Evolutionary conservation across 2,888 invertebrate genomes (phyloP).

Genomic region (Microchrysa polita): DNA sequence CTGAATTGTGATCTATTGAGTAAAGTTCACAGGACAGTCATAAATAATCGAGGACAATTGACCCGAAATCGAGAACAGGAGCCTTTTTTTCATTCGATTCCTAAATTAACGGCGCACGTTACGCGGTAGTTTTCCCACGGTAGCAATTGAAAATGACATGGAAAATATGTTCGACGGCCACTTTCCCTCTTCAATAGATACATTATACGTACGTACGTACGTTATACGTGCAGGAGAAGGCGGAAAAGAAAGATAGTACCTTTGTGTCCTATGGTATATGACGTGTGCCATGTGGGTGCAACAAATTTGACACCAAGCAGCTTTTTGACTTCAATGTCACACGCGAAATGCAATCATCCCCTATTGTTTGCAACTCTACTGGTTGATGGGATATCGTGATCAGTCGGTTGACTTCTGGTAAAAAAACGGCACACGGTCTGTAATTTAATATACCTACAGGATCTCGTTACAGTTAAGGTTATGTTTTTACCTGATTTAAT

Average conservation of each 20-base stretch:
- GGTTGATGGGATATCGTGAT: conserved; percentile 12
- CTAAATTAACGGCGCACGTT: conserved; percentile 49
- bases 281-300: conserved; percentile 46
- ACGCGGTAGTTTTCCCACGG: conserved; percentile 47
- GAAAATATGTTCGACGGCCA: conserved; percentile 46
- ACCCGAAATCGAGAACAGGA: not conserved
- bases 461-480: not conserved
- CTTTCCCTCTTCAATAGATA: conserved; percentile 39
- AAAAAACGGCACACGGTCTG: not conserved
- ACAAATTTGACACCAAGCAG: conserved; percentile 50
- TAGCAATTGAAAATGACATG: conserved; percentile 45
- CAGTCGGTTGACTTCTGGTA: not conserved
- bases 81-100: conserved; percentile 34
- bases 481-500: not conserved
- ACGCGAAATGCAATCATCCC: conserved; percentile 47
- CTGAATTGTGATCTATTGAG: conserved; percentile 21
- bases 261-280: not conserved
- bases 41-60: conserved; percentile 39
- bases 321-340: conserved; percentile 43
- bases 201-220: too few relatives aligned
- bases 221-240: conserved; percentile 3
- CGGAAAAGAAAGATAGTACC: conserved; percentile 28
- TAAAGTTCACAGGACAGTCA: conserved; percentile 34
- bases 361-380: conserved; percentile 27
- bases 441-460: conserved; percentile 26